Base-by-base conservation (phyloP, 2,888 invertebrate genomes). In the Anoplius nigerrimus region DNA sequence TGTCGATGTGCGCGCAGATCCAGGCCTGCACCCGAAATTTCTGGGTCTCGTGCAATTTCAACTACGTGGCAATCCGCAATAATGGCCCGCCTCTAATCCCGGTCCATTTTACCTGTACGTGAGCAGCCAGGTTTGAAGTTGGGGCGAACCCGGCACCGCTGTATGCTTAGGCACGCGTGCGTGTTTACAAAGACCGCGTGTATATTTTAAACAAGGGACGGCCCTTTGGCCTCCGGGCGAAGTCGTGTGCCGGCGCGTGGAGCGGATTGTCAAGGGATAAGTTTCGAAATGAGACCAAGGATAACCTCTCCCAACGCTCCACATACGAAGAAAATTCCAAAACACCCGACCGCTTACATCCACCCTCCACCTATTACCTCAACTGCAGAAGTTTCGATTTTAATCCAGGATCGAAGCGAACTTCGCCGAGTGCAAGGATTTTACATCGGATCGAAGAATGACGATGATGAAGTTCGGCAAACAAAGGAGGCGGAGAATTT, bases 21-120 rank as follows among this genome's bases (percentile, higher is more conserved):
- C 27, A 13, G 46, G 22, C 43, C 34, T 18, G 46, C 43, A 61
- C 55, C 56, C 69, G 45, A n/a, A 62, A 68, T 75, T 75, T 51
- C 53, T 6, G 6, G 16, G 66, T 46, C 63, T 68, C 45, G 22
- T 68, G 74, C 63, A 70, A 74, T 75, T 78, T 77, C 75, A 74
- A 78, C 71, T 78, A 77, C 68, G 70, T 71, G 67, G 71, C 71
- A 72, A 71, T 67, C 75, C 57, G 74, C 69, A 75, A 77, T 78
- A 74, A 78, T 61, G 71, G 60, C 54, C 48, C 69, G 70, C 67
- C 73, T 71, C 73, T 77, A 77, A 77, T 77, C 77, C 77, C 75
- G 67, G 62, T 62, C 72, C 65, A 69, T 77, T 77, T 60, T 61
- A 62, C 51, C 68, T 55, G 64, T 70, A 65, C 68, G 67, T 66